Base-by-base conservation (phyloP, 2,113 vertebrate genomes). In the Entomyzon cyanotis region DNA sequence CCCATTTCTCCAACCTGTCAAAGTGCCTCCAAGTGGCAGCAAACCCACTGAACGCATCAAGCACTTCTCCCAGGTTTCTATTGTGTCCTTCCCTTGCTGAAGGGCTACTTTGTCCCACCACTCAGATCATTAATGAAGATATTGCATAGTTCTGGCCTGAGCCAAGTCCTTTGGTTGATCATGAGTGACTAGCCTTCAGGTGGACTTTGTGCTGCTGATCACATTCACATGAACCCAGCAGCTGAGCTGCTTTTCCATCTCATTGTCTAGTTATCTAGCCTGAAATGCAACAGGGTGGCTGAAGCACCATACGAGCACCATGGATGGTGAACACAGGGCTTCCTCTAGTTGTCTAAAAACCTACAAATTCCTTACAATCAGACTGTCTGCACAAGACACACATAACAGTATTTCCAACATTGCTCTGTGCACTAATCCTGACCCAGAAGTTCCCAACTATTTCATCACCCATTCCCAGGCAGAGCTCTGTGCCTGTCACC, bases 91-190 rank as follows among this genome's bases (percentile, higher is more conserved):
- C 53, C 49, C 27, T 23, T 62, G 12, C 47, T 30, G 27, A 83
- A 9, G 3, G 1, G 1, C 15, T 22, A 52, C 4, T 52, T 35
- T 58, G 33, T 24, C 15, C 28, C 8, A 3, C 50, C 0, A 0
- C 19, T 17, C 13, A 52, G 21, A 33, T 30, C 18, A 35, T 0
- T 47, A 27, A 89, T 18, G 30, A 77, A 33, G 31, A 33, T 35
- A 10, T 25, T 31, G 15, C 59, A 37, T 5, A 63, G 16, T 28
- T 20, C 24, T 7, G 7, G 8, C 22, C 15, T 12, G 3, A 65
- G 35, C 44, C 11, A 75, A 63, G 28, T 28, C 22, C 33, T 76
- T 39, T 17, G 12, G 5, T 4, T 53, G 25, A 46, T 7, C 1
- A 2, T 4, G 63, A 23, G 35, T 35, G 10, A 33, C 22, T 4